Conservation (phyloP, 2,113 vertebrate species). For the Myiagra hebetior region DNA sequence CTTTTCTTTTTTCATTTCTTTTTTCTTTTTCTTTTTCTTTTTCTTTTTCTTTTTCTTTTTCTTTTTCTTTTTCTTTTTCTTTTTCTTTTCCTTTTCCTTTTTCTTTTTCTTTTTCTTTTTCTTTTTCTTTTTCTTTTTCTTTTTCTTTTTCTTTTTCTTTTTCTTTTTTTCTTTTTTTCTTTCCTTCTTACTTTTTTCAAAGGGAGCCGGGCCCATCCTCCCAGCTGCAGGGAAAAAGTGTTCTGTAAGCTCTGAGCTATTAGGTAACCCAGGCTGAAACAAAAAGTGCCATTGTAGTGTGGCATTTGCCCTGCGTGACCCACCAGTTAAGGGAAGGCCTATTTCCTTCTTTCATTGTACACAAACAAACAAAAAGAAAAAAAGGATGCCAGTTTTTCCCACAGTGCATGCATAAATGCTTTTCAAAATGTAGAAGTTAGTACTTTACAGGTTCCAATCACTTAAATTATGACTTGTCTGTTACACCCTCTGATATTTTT, state of each 20-base stretch:
- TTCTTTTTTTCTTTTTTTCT: neutral
- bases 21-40: fast-evolving
- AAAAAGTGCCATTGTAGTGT: conserved; percentile 48
- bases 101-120: too few species aligned
- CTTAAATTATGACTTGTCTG: neutral
- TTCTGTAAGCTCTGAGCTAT: conserved; percentile 19
- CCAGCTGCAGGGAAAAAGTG: neutral
- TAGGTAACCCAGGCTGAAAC: conserved; percentile 39
- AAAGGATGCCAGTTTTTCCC: neutral
- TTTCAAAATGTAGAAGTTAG: neutral
- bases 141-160: too few species aligned
- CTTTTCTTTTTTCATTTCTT: too few species aligned
- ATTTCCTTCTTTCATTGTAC: conserved; percentile 32
- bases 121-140: too few species aligned
- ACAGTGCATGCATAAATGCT: neutral
- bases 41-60: fast-evolving
- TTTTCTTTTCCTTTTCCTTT: too few species aligned
- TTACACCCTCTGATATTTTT: conserved; percentile 6
- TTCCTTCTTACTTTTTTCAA: neutral
- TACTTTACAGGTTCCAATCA: neutral
- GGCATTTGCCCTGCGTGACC: conserved; percentile 39
- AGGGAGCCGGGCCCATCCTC: neutral
- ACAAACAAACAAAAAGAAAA: conserved; percentile 37
- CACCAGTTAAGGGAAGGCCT: neutral
- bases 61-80: too few species aligned